These are phyloP conservation scores for Chlamydotis undulata DNA, from an alignment of 2,113 vertebrate genomes.

Conservation along the genomic window DNA sequence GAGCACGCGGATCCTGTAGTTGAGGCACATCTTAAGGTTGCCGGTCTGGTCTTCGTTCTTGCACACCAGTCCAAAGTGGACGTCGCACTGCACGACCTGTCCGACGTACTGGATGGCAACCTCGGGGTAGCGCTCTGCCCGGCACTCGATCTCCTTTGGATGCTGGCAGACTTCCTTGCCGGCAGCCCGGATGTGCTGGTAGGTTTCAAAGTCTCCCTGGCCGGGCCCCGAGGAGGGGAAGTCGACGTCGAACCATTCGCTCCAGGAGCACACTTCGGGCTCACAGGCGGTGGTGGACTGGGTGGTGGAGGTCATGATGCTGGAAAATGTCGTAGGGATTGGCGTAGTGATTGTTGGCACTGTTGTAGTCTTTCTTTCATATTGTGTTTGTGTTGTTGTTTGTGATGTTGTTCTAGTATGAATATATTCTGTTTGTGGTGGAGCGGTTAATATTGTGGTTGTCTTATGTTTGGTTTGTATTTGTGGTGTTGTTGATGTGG, in stretches of 20 bases:
- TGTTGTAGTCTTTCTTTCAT: too few relatives aligned
- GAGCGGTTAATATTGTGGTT: rapidly evolving
- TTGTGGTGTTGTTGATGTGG: rapidly evolving
- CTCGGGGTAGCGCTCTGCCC: not conserved
- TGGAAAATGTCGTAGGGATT: too few relatives aligned
- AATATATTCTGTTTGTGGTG: not conserved
- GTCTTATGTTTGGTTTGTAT: not conserved
- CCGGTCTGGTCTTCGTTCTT: conserved; percentile 50
- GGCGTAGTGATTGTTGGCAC: too few relatives aligned
- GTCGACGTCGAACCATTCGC: conserved; percentile 62
- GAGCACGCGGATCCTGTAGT: conserved; percentile 46
- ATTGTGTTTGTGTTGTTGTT: rapidly evolving
- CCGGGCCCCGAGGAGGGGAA: not conserved
- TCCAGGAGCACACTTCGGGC: conserved; percentile 47
- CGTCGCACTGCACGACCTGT: conserved; percentile 55
- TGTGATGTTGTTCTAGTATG: rapidly evolving
- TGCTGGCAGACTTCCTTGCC: conserved; percentile 34
- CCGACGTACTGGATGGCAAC: not conserved
- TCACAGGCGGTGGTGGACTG: not conserved
- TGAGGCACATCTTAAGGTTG: not conserved
- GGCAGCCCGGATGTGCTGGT: conserved; percentile 22
- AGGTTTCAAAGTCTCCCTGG: conserved; percentile 64
- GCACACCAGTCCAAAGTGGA: conserved; percentile 50
- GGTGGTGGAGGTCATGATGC: not conserved
- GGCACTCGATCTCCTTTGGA: conserved; percentile 53